Conservation (phyloP, 2,888 invertebrate genomes). For the Miltochrista miniata region DNA sequence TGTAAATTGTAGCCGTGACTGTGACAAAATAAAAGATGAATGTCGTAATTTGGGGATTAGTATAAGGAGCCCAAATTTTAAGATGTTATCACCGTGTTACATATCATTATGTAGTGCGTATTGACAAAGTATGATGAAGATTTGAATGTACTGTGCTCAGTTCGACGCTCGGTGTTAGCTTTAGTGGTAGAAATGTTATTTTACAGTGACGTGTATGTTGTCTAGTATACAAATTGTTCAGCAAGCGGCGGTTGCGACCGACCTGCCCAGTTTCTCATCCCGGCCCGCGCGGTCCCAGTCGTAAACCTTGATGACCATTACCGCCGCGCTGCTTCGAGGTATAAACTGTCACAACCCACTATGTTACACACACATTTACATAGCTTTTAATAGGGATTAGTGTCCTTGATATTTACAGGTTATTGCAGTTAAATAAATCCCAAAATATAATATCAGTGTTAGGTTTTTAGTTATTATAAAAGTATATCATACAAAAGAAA, state of each 20-base stretch:
- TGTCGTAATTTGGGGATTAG: constrained; percentile 1
- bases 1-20: background rate
- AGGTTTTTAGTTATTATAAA: constrained; percentile 7
- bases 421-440: constrained; percentile 9
- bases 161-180: constrained; percentile 20
- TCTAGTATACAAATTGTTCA: constrained; percentile 18
- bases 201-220: constrained; percentile 33
- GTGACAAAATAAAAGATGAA: background rate
- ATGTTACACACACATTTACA: constrained; percentile 53
- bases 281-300: constrained; percentile 96
- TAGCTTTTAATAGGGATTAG: constrained; percentile 19
- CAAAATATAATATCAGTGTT: constrained; percentile 10
- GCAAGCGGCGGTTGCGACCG: constrained; percentile 57
- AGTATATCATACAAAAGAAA: constrained; percentile 7
- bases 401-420: constrained; percentile 28
- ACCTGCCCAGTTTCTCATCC: constrained; percentile 98
- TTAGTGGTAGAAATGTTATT: constrained; percentile 33
- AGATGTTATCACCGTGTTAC: background rate
- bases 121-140: constrained; percentile 3
- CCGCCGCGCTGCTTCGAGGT: constrained; percentile 61
- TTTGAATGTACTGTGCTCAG: constrained; percentile 19
- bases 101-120: constrained; percentile 14
- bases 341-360: constrained; percentile 77
- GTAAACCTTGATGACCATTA: constrained; percentile 86
- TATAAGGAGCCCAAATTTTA: background rate